Evolutionary conservation across 37 sponge, comb jelly and placozoan genomes (phyloP).

Genomic region (Oscarella lobularis): DNA sequence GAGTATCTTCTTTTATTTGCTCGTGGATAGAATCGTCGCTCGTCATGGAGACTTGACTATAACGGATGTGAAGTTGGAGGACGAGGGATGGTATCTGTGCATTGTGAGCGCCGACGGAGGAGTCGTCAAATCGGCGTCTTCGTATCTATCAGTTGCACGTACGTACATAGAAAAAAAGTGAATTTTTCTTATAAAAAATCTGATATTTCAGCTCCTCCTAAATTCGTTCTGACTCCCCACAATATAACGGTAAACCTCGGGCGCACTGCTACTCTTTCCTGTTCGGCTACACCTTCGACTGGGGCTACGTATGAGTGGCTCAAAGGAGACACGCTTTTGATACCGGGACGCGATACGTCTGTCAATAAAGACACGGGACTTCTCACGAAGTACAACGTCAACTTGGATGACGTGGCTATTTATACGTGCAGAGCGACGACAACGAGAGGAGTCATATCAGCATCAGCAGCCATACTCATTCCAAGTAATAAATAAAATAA

Average conservation of each 20-base stretch:
- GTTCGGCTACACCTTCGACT: not conserved
- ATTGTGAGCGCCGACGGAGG: not conserved
- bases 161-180: not conserved
- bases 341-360: not conserved
- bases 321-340: not conserved
- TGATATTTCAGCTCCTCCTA: not conserved
- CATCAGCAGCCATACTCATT: not conserved
- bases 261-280: not conserved
- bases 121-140: not conserved
- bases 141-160: not conserved
- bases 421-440: not conserved
- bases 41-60: too few relatives aligned
- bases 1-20: too few relatives aligned
- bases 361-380: not conserved
- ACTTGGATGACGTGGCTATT: not conserved
- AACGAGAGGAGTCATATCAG: not conserved
- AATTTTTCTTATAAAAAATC: not conserved
- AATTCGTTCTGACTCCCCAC: not conserved
- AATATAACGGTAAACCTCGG: not conserved
- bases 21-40: too few relatives aligned
- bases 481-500: not conserved
- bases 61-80: not conserved
- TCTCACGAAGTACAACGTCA: not conserved
- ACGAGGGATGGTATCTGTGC: not conserved
- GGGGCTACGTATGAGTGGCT: not conserved